These are phyloP conservation scores for Clarias magur DNA, from an alignment of 2,113 vertebrate species.

Conservation along the genomic window DNA sequence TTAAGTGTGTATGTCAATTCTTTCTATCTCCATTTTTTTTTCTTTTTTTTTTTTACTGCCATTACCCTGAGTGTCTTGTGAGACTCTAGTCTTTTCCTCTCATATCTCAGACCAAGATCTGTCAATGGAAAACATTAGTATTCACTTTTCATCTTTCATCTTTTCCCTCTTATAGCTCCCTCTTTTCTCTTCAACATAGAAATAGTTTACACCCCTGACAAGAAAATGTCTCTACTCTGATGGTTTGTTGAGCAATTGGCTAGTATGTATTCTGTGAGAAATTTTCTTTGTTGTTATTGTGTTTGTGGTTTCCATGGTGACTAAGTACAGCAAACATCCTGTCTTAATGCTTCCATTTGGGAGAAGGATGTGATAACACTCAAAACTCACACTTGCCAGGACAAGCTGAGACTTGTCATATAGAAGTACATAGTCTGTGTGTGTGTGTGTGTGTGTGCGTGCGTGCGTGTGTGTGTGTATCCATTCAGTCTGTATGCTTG, in stretches of 20 bases:
- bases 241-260: conserved; percentile 73
- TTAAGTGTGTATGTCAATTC: background rate
- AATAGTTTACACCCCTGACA: conserved; percentile 76
- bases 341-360: conserved; percentile 59
- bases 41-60: conserved; percentile 1
- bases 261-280: conserved; percentile 76
- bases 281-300: conserved; percentile 69
- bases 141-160: conserved; percentile 74
- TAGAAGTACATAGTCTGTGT: conserved; percentile 7
- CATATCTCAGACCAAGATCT: conserved; percentile 62
- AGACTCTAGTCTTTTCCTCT: conserved; percentile 47
- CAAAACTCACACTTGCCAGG: conserved; percentile 59
- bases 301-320: conserved; percentile 78
- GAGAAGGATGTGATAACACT: conserved; percentile 63
- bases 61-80: conserved; percentile 47
- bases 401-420: conserved; percentile 67
- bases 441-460: background rate
- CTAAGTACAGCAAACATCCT: conserved; percentile 66
- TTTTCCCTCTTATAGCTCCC: conserved; percentile 35
- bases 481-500: conserved; percentile 31
- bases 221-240: conserved; percentile 75
- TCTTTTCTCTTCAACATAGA: conserved; percentile 66
- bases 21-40: background rate
- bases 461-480: background rate
- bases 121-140: conserved; percentile 67